Evolutionary conservation across 2,113 vertebrate species (phyloP), one percentile per base, ranked within the genome.

Genomic region (Columba livia): DNA sequence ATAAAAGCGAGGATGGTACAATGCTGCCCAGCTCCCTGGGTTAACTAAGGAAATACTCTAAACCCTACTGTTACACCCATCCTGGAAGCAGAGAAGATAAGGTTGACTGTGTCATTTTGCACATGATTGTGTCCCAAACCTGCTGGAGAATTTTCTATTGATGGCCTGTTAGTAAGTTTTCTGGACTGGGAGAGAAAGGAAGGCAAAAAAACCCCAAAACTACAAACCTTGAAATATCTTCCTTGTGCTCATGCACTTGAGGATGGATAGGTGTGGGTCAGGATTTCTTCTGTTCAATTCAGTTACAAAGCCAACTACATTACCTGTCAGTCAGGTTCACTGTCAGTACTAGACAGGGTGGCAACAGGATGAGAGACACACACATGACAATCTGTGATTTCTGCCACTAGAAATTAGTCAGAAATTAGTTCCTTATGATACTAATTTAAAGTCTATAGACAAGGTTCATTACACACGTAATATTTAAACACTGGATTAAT

Each of bases 41-140:
- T 83, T 36, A 83, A 67, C 32, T 48, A 60, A 62, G 34, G 42
- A 58, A 79, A 74, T 10, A 11, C 8, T 50, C 13, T 78, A 38
- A 85, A 31, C 11, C 50, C 20, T 62, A 6, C 50, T 88, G 3
- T 54, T 64, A 44, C 5, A 78, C 16, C 34, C 0, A 7, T 64
- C 23, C 61, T 83, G 50, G 80, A 74, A 86, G 71, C 20, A 21
- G 9, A 72, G 84, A 83, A 85, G 71, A 69, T 60, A 12, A 74
- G 17, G 53, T 44, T 95, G 90, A 95, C 94, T 94, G 65, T 93
- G 92, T 94, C 82, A 90, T 93, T 93, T 96, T 56, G 34, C 6
- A 57, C 31, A 29, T 5, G 3, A 83, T 95, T 91, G 47, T 92
- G 82, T 92, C 21, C 64, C 79, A 84, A 29, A 80, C 12, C 64